phyloP scores from a whole-genome alignment of 1,140 invertebrate species.

The Drosophila biarmipes region DNA sequence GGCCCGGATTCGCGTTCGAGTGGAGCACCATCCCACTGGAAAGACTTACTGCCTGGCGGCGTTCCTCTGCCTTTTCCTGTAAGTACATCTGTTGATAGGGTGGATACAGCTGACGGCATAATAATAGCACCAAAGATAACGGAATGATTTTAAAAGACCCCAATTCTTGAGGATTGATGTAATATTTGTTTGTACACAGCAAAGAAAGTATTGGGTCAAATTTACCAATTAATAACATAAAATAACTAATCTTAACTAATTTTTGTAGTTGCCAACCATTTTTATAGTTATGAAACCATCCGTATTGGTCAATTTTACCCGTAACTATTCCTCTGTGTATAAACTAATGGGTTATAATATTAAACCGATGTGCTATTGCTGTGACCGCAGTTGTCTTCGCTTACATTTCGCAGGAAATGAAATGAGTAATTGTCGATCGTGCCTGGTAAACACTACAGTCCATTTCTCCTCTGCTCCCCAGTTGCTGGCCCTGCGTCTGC shows the following conservation, averaged over 20 bases:
- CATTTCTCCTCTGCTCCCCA: conserved; percentile 32
- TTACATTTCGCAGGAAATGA: not conserved
- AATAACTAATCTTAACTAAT: no score
- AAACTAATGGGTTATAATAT: not conserved
- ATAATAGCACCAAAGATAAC: not conserved
- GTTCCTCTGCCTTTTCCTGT: conserved; percentile 52
- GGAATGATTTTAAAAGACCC: no score
- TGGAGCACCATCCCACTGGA: conserved; percentile 53
- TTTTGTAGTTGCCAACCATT: no score
- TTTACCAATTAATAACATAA: no score
- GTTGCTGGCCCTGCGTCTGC: conserved; percentile 86
- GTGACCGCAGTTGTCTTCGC: not conserved
- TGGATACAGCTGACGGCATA: not conserved
- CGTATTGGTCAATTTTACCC: no score
- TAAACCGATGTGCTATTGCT: not conserved
- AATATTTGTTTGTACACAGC: no score
- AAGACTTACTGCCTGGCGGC: conserved; percentile 43
- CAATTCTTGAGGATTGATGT: no score
- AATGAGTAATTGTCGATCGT: conserved; percentile 19
- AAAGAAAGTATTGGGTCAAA: no score
- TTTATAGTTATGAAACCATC: no score
- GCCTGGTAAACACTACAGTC: not conserved
- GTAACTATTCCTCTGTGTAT: no score
- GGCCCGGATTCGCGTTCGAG: conserved; percentile 31
- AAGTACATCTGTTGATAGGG: conserved; percentile 15